Evolutionary conservation across 2,113 vertebrate species (phyloP), one percentile per base, ranked within the genome.

Genomic region (Otis tarda): DNA sequence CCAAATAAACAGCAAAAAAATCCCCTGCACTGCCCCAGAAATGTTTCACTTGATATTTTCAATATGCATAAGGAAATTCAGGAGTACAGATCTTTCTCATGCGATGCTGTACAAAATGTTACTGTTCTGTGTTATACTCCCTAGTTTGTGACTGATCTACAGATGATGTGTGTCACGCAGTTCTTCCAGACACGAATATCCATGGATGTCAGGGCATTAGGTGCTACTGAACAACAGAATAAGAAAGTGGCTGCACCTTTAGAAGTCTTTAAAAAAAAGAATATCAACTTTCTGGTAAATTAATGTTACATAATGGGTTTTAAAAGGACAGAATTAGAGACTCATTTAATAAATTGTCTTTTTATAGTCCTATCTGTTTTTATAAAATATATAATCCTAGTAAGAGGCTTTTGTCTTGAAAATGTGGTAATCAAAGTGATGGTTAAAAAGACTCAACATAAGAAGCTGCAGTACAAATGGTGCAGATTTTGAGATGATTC

Each of bases 1-100:
- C 45, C 70, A 89, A 90, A 95, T 70, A 96, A 89, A 94, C 73
- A 92, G 22, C 2, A 57, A 80, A 67, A 67, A 52, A 28, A 14
- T 1, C 10, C 49, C 10, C 49, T 55, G 0, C 9, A 4, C n/a
- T 87, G 56, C 17, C 60, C 37, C 28, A 81, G 49, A 85, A 96
- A 91, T 55, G 41, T 22, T 67, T 70, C 43, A 10, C 15, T 86
- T 91, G 33, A 11, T 75, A 35, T 73, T 92, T 87, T 71, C 65
- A 41, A 77, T 5, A 18, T 2, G 23, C 35, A 22, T 63, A 52
- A 90, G 23, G 45, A 91, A 92, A 71, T 50, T 33, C 24, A 82
- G 63, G 9, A 65, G 15, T 28, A 82, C 17, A 59, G n/a, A 28
- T 52, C 18, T 59, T 76, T 52, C 76, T 73, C 33, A 7, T 43